Conservation (phyloP, 2,113 vertebrate genomes). For the Otis tarda region DNA sequence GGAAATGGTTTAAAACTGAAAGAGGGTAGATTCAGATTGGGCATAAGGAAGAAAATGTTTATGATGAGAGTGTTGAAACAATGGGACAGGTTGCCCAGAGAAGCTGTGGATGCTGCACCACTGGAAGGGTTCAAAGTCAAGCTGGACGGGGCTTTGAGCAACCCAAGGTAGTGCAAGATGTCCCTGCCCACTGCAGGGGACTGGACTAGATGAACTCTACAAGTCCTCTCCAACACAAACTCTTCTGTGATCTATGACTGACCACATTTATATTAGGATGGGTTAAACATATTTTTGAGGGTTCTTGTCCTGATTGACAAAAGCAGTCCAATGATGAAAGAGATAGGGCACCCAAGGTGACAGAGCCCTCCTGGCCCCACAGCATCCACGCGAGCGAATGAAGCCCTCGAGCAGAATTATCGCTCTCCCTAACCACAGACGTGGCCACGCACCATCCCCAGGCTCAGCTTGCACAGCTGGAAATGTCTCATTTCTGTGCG, state of each 20-base stretch:
- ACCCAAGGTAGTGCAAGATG: fast-evolving
- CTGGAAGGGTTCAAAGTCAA: background rate
- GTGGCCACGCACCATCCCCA: background rate
- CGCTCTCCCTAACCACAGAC: background rate
- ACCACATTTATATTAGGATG: background rate
- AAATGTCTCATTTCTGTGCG: background rate
- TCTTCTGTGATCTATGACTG: background rate
- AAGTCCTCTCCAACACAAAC: background rate
- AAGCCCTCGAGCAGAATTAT: background rate
- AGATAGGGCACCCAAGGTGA: fast-evolving
- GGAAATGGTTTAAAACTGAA: background rate
- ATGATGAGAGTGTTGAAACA: background rate
- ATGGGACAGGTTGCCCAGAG: background rate
- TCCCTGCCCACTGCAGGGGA: fast-evolving
- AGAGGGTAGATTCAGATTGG: background rate
- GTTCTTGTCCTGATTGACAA: background rate
- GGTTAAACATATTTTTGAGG: background rate
- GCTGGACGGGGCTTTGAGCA: background rate
- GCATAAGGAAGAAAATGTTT: background rate
- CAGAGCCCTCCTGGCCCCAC: background rate
- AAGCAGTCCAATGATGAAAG: background rate
- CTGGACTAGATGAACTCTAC: background rate
- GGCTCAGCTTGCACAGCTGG: background rate
- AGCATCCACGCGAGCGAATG: background rate
- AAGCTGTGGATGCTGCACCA: background rate